These are phyloP conservation scores for Hassar affinis DNA, from an alignment of 2,113 vertebrate species.

Conservation along the genomic window DNA sequence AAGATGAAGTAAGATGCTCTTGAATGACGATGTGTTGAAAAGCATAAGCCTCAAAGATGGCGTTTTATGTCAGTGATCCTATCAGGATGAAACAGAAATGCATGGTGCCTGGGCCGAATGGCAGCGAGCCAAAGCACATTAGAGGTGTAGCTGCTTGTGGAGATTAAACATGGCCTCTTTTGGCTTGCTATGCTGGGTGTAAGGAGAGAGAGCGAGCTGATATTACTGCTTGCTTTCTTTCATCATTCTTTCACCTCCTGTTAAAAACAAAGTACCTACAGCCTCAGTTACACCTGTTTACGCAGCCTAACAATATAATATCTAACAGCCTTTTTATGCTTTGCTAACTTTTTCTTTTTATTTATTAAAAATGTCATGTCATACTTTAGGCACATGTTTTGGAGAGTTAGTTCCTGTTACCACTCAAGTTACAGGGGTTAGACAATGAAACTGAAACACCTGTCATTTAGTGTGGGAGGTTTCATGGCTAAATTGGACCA, in stretches of 20 bases:
- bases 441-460: too few species aligned
- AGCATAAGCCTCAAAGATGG: conserved; percentile 11
- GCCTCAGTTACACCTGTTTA: conserved; percentile 1
- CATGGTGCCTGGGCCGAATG: neutral
- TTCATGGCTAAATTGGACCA: too few species aligned
- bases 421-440: neutral
- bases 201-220: conserved; percentile 15
- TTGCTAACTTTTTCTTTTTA: too few species aligned
- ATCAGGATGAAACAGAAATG: conserved; percentile 3
- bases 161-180: conserved; percentile 37
- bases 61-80: conserved; percentile 28
- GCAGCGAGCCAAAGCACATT: conserved; percentile 33
- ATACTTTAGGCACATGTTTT: neutral
- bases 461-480: too few species aligned
- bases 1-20: conserved; percentile 13
- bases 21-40: conserved; percentile 14
- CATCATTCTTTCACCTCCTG: conserved; percentile 42
- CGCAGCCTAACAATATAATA: conserved; percentile 22
- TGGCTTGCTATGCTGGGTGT: conserved; percentile 20
- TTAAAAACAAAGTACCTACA: conserved; percentile 46
- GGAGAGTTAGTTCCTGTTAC: neutral
- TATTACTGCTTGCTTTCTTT: conserved; percentile 29
- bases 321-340: neutral
- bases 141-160: conserved; percentile 18
- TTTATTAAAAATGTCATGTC: neutral